Percentiles rank a stretch among this genome's conserved stretches.
These are phyloP conservation scores for Oophaga sylvatica DNA, from an alignment of 2,797 vertebrate species.

Conservation along the genomic window DNA sequence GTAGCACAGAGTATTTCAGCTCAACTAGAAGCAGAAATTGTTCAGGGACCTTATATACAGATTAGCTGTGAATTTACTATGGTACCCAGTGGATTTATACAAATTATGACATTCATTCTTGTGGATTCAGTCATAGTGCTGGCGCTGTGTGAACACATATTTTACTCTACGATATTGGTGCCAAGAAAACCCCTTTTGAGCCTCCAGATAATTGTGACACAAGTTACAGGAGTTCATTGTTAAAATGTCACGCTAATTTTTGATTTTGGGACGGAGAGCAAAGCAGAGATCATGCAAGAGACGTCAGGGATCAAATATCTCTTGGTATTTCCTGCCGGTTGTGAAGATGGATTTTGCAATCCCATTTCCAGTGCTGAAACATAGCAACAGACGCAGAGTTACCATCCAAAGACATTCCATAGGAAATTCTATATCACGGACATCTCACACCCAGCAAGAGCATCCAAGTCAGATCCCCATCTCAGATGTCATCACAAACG, in stretches of 20 bases:
- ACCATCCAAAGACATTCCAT: conserved; percentile 34
- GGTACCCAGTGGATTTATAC: neutral
- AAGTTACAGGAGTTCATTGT: conserved; percentile 26
- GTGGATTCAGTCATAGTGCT: neutral
- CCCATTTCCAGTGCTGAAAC: conserved; percentile 39
- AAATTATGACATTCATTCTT: neutral
- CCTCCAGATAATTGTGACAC: conserved; percentile 56
- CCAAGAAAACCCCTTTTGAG: conserved; percentile 10
- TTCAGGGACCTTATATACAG: too few species aligned
- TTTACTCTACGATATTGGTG: neutral
- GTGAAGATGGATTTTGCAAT: conserved; percentile 41
- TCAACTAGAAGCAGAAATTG: neutral
- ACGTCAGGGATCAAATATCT: conserved; percentile 59
- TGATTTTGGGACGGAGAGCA: conserved; percentile 16
- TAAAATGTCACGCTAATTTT: conserved; percentile 14
- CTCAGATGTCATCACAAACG: neutral
- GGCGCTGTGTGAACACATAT: conserved; percentile 5
- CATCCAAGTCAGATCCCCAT: neutral
- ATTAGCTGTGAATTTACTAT: too few species aligned
- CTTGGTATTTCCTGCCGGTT: conserved; percentile 53
- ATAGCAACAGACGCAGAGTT: conserved; percentile 44
- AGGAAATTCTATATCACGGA: neutral
- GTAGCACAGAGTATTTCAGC: neutral
- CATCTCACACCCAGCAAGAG: conserved; percentile 5
- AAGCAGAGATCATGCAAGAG: conserved; percentile 53